Base-by-base conservation (phyloP, 2,888 invertebrate species). In the Trissoscelio sp. region DNA sequence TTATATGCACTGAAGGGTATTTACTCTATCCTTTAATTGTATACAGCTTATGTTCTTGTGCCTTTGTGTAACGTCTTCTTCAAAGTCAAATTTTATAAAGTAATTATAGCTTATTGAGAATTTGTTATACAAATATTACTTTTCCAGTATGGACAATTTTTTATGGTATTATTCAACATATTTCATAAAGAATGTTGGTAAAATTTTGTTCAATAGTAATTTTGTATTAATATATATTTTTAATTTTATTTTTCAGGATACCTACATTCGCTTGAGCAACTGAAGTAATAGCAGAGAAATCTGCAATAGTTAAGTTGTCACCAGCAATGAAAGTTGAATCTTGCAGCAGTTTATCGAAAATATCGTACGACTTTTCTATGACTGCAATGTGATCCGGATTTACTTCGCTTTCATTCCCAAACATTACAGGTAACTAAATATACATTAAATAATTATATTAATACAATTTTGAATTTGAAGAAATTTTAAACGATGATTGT, bases 291-390 rank as follows among this genome's bases (percentile, higher is more conserved):
- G 95, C 93, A 42, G 93, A 90, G 82, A 95, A 93, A 87, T 96
- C 96, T 4, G 96, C 96, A 16, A 96, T 92, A 0, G 96, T 95
- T 75, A 95, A 77, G 39, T 94, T 92, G 67, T 94, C 93, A 7
- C 95, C 96, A 6, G 95, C 95, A 0, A 93, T 93, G 89, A 94
- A 96, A 7, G 93, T 91, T 11, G 92, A 92, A 0, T 93, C 93
- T 14, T 93, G 93, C 7, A 96, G 87, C 88, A 93, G 93, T 0
- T 86, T 91, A 87, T 96, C 92, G n/a, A 96, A 88, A 88, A 92
- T 93, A n/a, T 92, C 93, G n/a, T 95, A 91, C 1, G 94, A 93
- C 85, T 94, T 94, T 64, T 94, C 93, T 37, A 95, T 83, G 20
- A 88, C 89, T 79, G 88, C 86, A 37, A 91, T 60, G 66, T 91